These are phyloP conservation scores for Cylindroiulus punctatus DNA, from an alignment of 2,888 invertebrate species.

Conservation along the genomic window DNA sequence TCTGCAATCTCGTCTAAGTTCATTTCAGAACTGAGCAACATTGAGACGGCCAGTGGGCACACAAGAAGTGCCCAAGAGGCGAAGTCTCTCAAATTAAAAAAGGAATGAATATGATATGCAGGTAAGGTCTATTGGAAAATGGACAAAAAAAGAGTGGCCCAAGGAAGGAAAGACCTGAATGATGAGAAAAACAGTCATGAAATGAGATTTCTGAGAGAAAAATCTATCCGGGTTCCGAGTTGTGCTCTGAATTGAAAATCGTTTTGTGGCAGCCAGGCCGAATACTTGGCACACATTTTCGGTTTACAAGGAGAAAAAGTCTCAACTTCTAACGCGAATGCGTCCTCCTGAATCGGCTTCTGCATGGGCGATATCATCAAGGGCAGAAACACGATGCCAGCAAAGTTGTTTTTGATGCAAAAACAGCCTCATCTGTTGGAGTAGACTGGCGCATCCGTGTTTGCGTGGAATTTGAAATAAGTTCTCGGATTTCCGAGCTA, in stretches of 20 bases:
- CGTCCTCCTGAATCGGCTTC: neutral
- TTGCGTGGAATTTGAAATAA: neutral
- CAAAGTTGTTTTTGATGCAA: neutral
- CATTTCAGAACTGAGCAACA: neutral
- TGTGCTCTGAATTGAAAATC: slow-evolving; percentile 33
- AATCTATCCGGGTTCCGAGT: neutral
- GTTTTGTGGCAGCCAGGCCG: neutral
- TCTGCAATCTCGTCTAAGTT: neutral
- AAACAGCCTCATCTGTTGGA: slow-evolving; percentile 1
- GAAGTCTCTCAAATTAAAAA: neutral
- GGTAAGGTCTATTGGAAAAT: neutral
- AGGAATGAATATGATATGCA: slow-evolving; percentile 12
- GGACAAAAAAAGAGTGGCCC: neutral
- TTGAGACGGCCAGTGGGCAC: no score
- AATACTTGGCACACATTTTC: neutral
- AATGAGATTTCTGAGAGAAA: slow-evolving; percentile 31
- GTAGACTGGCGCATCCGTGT: neutral
- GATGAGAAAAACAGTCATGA: slow-evolving; percentile 42
- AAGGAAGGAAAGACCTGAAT: neutral
- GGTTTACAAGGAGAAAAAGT: neutral
- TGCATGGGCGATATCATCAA: neutral
- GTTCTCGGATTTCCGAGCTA: neutral
- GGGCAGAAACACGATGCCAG: neutral
- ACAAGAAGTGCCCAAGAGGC: neutral
- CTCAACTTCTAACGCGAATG: neutral